Base-by-base conservation (phyloP, 2,888 invertebrate species). In the Orchesellides sinensis region DNA sequence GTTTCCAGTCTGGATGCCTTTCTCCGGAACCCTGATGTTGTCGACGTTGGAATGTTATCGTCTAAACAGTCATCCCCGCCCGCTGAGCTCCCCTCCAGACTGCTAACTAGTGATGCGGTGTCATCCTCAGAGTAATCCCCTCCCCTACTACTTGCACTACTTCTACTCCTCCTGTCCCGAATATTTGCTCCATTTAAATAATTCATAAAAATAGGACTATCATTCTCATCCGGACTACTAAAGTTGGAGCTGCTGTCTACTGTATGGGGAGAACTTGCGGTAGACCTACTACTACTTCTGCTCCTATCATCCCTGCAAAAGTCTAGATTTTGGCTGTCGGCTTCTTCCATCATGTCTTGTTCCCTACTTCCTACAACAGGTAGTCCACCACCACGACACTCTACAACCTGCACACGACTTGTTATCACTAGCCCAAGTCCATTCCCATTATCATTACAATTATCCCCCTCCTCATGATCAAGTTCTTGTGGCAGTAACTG, bases 31-130 rank as follows among this genome's bases (percentile, higher is more conserved):
- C 81, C 81, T 27, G 81, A 81, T 6, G 81, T 81, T 5, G 81
- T 81, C 10, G 81, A 81, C 25, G 81, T 81, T 81, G 81, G 81
- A 81, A 81, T 81, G 81, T 81, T 81, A 59, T 81, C 81, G 45
- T 81, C 81, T 23, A 63, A 5, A 29, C 47, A 81, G 12, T 68
- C 68, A 66, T 80, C 80, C 8, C 40, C 70, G 32, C 59, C 70
- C 6, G 27, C 61, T 27, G 70, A 79, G 21, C 35, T 49, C 25
- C 66, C 80, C 5, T 45, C 72, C 10, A 73, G 80, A 72, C 73
- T 73, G 59, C 65, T 35, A 1, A 49, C 49, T 5, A 70, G 21
- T 14, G 70, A 78, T 4, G 47, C 25, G 10, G 35, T 59, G 25
- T 80, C 80, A 45, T 74, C 74, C 17, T 81, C 81, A 21, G 61